Evolutionary conservation across 2,797 vertebrate genomes (phyloP).

Genomic region (Borostomias antarcticus): DNA sequence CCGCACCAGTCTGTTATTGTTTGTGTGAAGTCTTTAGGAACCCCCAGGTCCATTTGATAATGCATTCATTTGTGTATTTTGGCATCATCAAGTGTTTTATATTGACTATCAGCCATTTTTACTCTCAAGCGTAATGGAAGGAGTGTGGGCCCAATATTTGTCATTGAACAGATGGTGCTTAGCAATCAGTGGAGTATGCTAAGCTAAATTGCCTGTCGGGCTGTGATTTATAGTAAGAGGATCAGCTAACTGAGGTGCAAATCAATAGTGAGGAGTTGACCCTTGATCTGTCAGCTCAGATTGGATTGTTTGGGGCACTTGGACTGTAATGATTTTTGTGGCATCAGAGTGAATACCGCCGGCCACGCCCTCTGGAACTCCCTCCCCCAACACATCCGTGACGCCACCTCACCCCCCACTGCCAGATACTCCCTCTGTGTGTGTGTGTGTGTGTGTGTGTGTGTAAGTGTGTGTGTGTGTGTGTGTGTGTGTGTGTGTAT

Average conservation of each 20-base stretch:
- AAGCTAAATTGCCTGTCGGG: conserved; percentile 43
- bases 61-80: not conserved
- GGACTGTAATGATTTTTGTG: no score
- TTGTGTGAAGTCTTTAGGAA: not conserved
- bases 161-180: conserved; percentile 1
- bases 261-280: conserved; percentile 77
- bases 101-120: not conserved
- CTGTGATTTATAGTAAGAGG: conserved; percentile 54
- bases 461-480: conserved; percentile 3
- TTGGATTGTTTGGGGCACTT: no score
- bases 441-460: not conserved
- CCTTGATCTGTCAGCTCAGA: conserved; percentile 44
- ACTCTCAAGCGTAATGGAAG: no score
- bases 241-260: conserved; percentile 72
- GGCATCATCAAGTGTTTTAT: no score
- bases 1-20: not conserved
- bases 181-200: conserved; percentile 51
- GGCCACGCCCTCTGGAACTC: no score
- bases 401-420: no score
- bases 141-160: not conserved
- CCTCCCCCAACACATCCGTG: no score
- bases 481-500: not conserved
- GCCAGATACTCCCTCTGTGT: no score
- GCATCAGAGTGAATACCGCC: no score
- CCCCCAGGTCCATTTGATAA: not conserved